A percentile compares a stretch with the other conserved stretches of the same genome.
Evolutionary conservation across 2,888 invertebrate species (phyloP).

Genomic region (Gastracanthus pulcherrimus): DNA sequence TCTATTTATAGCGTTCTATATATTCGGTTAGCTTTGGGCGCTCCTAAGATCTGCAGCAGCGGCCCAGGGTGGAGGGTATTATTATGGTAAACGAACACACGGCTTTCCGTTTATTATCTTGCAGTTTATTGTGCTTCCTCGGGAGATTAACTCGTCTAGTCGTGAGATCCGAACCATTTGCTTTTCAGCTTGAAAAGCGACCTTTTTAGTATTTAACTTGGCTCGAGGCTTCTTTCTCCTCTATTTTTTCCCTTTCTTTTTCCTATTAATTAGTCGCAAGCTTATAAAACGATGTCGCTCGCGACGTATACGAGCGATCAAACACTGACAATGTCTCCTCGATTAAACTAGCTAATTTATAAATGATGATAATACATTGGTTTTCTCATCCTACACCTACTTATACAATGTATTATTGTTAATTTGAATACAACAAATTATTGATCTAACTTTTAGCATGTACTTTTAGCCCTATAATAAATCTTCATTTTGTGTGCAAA

Average conservation of each 20-base stretch:
- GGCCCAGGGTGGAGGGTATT: conserved; percentile 69
- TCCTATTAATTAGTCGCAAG: conserved; percentile 25
- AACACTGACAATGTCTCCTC: too few species aligned
- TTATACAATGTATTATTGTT: not conserved
- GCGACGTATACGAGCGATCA: too few species aligned
- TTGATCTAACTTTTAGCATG: too few species aligned
- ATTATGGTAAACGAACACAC: conserved; percentile 72
- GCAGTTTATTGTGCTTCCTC: conserved; percentile 74
- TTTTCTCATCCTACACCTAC: too few species aligned
- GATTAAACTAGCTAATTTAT: too few species aligned
- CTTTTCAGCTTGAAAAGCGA: conserved; percentile 22
- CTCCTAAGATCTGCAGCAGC: conserved; percentile 67
- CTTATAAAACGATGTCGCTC: conserved; percentile 12
- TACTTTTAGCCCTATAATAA: too few species aligned
- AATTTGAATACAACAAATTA: not conserved
- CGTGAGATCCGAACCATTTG: conserved; percentile 64
- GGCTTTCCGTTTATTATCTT: conserved; percentile 74
- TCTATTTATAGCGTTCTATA: conserved; percentile 74
- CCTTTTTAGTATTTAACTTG: conserved; percentile 29
- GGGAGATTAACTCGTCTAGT: conserved; percentile 74
- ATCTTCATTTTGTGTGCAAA: too few species aligned
- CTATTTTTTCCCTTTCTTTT: not conserved
- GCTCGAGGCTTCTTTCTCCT: not conserved
- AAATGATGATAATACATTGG: too few species aligned
- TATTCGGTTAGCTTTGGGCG: conserved; percentile 70